Evolutionary conservation across 2,797 vertebrate species (phyloP).

Genomic region (Podarcis siculus): DNA sequence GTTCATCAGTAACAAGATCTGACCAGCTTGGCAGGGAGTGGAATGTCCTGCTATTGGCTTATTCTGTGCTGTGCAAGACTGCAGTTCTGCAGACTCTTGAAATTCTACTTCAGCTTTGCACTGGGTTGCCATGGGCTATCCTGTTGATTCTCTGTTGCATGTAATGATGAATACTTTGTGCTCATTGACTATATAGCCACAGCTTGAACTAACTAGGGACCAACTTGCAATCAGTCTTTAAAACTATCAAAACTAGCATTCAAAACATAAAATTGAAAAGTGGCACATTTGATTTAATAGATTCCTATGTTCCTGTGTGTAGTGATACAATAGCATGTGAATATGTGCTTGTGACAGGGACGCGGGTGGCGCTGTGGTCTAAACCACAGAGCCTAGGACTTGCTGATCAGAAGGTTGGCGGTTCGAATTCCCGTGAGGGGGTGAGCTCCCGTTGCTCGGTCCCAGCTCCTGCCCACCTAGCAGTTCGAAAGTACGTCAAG

Average conservation of each 20-base stretch:
- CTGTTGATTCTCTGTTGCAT: accelerated
- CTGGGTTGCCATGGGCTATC: neutral
- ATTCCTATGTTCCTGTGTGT: too few relatives aligned
- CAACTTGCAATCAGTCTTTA: neutral
- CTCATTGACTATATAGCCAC: neutral
- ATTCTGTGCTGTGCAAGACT: neutral
- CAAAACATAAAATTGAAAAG: neutral
- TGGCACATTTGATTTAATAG: neutral
- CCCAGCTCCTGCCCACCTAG: too few relatives aligned
- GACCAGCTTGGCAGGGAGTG: neutral
- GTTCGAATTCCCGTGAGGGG: too few relatives aligned
- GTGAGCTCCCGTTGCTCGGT: too few relatives aligned
- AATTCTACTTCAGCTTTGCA: neutral
- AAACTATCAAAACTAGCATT: neutral
- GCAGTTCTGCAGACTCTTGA: neutral
- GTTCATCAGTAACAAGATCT: neutral
- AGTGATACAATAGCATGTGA: too few relatives aligned
- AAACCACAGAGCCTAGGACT: too few relatives aligned
- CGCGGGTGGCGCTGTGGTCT: too few relatives aligned
- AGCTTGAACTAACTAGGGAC: neutral
- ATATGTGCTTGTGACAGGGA: too few relatives aligned
- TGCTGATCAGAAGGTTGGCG: too few relatives aligned
- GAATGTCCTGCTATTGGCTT: neutral
- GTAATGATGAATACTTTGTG: accelerated
- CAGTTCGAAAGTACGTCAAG: too few relatives aligned